These are phyloP conservation scores for Solenodon paradoxus DNA, from an alignment of 2,113 vertebrate genomes.

Conservation along the genomic window DNA sequence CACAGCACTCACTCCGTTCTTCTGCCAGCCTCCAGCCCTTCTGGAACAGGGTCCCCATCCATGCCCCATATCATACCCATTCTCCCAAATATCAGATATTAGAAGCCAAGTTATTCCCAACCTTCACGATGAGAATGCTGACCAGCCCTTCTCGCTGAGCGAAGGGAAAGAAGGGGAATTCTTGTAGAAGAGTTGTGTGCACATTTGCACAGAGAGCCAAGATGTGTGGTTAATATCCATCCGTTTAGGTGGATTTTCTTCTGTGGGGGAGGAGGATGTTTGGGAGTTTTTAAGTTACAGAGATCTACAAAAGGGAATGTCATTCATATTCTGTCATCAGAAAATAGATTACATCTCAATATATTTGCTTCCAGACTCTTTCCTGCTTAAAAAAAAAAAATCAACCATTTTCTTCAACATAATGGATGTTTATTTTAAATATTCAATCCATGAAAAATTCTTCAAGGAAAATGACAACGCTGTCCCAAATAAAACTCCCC, in stretches of 20 bases:
- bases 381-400: not conserved
- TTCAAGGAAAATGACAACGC: not conserved
- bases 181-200: not conserved
- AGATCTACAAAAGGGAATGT: not conserved
- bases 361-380: not conserved
- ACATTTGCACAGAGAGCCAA: not conserved
- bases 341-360: not conserved
- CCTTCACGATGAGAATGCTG: not conserved
- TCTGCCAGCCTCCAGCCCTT: no score
- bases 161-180: not conserved
- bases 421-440: not conserved
- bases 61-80: not conserved
- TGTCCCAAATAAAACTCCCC: not conserved
- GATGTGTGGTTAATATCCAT: not conserved
- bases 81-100: not conserved
- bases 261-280: fast-evolving
- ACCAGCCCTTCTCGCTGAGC: not conserved
- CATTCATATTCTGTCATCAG: not conserved
- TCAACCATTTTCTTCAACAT: not conserved
- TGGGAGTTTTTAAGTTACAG: not conserved
- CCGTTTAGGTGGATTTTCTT: not conserved
- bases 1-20: no score
- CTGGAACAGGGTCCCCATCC: no score
- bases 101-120: not conserved
- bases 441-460: not conserved